These are phyloP conservation scores for Cyphomyrmex costatus DNA, from an alignment of 1,140 invertebrate species.

Conservation along the genomic window DNA sequence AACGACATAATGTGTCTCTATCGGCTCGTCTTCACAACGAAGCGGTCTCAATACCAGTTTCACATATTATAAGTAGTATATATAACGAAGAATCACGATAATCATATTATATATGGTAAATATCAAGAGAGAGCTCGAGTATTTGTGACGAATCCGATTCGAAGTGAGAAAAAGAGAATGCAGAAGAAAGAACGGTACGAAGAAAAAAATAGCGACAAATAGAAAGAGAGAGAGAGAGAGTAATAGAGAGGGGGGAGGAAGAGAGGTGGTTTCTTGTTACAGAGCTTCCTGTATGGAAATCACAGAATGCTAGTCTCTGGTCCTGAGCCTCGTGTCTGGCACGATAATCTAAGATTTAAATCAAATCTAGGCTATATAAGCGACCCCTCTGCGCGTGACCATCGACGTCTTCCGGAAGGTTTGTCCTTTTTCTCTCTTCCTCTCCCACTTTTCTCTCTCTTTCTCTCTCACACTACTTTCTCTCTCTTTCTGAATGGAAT, in stretches of 20 bases:
- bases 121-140: constrained; percentile 62
- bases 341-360: constrained; percentile 81
- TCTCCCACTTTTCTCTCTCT: neutral
- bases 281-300: constrained; percentile 86
- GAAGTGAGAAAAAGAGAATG: constrained; percentile 16
- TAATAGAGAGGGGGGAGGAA: constrained; percentile 30
- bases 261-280: constrained; percentile 82
- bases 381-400: constrained; percentile 51
- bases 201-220: constrained; percentile 17
- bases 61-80: constrained; percentile 46
- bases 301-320: constrained; percentile 73
- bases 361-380: constrained; percentile 81
- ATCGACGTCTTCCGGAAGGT: constrained; percentile 70
- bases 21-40: neutral
- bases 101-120: constrained; percentile 72
- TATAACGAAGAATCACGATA: constrained; percentile 71
- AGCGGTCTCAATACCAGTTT: neutral
- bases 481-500: constrained; percentile 28
- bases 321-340: constrained; percentile 69
- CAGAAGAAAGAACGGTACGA: constrained; percentile 35
- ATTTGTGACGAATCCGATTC: constrained; percentile 38
- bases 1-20: neutral
- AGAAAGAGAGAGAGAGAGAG: constrained; percentile 37
- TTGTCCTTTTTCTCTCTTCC: neutral
- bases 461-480: neutral